These are phyloP conservation scores for Leptopilina drosophilae DNA, from an alignment of 2,888 invertebrate genomes.

Conservation along the genomic window DNA sequence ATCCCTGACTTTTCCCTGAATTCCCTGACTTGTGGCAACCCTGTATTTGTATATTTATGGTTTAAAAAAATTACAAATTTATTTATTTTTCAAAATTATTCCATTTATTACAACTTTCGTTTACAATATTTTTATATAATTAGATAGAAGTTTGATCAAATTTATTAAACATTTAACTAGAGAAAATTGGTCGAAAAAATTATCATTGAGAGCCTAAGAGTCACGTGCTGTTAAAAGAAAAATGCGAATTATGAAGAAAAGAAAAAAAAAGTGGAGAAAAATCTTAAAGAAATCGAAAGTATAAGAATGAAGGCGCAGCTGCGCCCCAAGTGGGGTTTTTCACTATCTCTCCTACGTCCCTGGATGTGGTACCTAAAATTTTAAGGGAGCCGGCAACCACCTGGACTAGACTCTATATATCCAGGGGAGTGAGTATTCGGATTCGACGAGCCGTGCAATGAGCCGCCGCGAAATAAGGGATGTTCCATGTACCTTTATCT, in stretches of 20 bases:
- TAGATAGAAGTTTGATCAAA: no score
- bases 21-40: no score
- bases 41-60: no score
- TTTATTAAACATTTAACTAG: no score
- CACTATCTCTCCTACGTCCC: constrained; percentile 25
- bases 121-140: no score
- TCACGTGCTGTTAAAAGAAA: no score
- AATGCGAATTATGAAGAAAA: neutral
- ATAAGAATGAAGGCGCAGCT: constrained; percentile 49
- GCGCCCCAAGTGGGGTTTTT: constrained; percentile 36
- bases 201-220: no score
- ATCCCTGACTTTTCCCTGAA: no score
- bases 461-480: constrained; percentile 75
- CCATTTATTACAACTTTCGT: no score
- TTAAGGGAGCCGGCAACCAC: constrained; percentile 68
- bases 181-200: no score
- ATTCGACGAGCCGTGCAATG: constrained; percentile 75
- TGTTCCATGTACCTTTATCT: constrained; percentile 61
- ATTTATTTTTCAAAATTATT: no score
- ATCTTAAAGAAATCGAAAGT: constrained; percentile 36
- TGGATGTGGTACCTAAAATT: constrained; percentile 47
- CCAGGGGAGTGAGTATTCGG: constrained; percentile 74
- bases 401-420: constrained; percentile 60
- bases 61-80: no score
- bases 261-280: constrained; percentile 12